Base-by-base conservation (phyloP, 23 tunicate genomes). In the Styela clava region DNA sequence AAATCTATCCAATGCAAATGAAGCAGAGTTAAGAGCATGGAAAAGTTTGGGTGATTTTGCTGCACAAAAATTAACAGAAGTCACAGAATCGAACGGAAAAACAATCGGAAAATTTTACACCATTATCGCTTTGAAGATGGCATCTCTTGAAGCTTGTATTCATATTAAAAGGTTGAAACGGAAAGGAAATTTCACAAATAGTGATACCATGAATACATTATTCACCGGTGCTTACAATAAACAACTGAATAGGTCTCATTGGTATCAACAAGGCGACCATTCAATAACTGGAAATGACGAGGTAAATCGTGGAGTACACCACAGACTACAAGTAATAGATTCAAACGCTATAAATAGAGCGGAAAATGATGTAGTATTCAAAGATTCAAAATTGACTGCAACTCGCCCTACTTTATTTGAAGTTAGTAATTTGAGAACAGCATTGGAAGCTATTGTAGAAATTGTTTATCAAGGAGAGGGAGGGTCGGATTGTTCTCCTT, bases 391-490 rank as follows among this genome's bases (percentile, higher is more conserved):
- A 68, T 16, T 68, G 20, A n/a, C n/a, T n/a, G n/a, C n/a, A n/a
- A 24, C 28, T 12, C 24, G 27, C 24, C 73, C 73, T 18, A 83
- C 83, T 22, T 37, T 85, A 69, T 85, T 85, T 56, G 70, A 81
- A 21, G 77, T 85, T n/a, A 24, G 0, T 28, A 68, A 74, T 35
- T 65, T 85, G 35, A 35, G 68, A 44, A 61, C 81, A 2, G 88
- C 88, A 3, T 33, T 85, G 34, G 84, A 85, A 85, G 88, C 88
- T 24, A 32, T 74, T 16, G 61, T 30, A 24, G 79, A 74, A 32
- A 74, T 74, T 23, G 32, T 74, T 18, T 74, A 74, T 52, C 82
- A 74, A 68, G 88, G 88, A 22, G 88, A 85, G 64, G 88, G 88
- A 22, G 88, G 83, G 23, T 79, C 73, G 7, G 74, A 65, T 9